A percentile compares a stretch with the other conserved stretches of the same genome.
These are phyloP conservation scores for Sepioteuthis lessoniana DNA, from an alignment of 2,888 invertebrate species.

Conservation along the genomic window DNA sequence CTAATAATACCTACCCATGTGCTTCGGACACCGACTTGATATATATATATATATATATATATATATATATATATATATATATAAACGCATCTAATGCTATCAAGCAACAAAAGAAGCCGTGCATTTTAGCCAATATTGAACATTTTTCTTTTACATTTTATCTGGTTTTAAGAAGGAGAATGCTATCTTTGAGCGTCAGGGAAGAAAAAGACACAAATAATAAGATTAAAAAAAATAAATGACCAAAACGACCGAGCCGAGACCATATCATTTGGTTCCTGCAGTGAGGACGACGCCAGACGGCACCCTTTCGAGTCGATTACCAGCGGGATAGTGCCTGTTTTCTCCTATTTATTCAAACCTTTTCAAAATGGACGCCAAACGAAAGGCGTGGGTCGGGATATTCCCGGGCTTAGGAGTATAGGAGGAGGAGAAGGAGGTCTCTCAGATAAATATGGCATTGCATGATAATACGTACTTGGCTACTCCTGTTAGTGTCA, in stretches of 20 bases:
- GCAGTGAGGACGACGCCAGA: neutral
- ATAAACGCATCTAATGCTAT: neutral
- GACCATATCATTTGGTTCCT: neutral
- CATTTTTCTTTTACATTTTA: neutral
- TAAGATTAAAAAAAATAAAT: neutral
- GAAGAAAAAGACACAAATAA: neutral
- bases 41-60: too few species aligned
- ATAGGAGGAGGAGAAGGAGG: neutral
- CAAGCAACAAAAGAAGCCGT: too few species aligned
- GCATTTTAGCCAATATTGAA: neutral
- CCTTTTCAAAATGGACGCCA: conserved; percentile 17
- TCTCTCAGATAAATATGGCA: neutral
- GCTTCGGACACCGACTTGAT: too few species aligned
- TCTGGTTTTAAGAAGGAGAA: neutral
- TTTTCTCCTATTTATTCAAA: neutral
- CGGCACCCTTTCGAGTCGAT: neutral
- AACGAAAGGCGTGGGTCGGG: neutral
- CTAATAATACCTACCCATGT: too few species aligned
- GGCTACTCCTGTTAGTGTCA: neutral
- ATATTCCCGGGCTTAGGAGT: neutral
- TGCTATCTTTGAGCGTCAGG: neutral
- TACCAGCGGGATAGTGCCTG: neutral
- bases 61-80: too few species aligned
- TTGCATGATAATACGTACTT: neutral
- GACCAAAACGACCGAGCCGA: neutral